Evolutionary conservation across 2,113 vertebrate species (phyloP).

Genomic region (Malaclemys terrapin): DNA sequence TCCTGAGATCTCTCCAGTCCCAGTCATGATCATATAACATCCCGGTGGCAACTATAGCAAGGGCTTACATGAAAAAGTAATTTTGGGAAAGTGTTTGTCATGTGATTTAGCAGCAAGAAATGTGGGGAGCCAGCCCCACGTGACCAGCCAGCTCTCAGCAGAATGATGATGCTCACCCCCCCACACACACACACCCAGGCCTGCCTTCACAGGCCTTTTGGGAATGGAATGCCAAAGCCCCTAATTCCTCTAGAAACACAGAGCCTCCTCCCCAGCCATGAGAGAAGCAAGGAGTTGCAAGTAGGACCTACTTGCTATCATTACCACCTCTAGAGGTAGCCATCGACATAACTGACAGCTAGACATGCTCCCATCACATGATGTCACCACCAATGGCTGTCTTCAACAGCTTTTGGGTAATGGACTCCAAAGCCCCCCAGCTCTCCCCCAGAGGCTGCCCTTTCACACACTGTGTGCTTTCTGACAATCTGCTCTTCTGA

Average conservation of each 20-base stretch:
- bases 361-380: neutral
- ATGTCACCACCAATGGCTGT: neutral
- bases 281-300: neutral
- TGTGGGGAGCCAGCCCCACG: conserved; percentile 36
- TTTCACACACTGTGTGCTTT: neutral
- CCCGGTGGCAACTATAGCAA: conserved; percentile 69
- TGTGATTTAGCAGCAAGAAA: conserved; percentile 57
- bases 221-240: neutral
- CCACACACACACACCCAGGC: no score
- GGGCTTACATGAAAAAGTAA: neutral
- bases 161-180: neutral
- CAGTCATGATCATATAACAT: conserved; percentile 56
- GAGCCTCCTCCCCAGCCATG: neutral
- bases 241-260: neutral
- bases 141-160: conserved; percentile 42
- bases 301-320: neutral
- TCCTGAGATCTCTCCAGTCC: conserved; percentile 65
- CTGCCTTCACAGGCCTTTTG: neutral
- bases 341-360: neutral
- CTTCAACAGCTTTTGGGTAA: neutral
- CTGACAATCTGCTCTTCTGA: neutral
- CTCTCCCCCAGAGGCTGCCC: neutral
- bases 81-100: conserved; percentile 48
- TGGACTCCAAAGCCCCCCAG: neutral
- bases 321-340: neutral